phyloP scores from a whole-genome alignment of 2,113 vertebrate genomes.

The Alethe castanea region DNA sequence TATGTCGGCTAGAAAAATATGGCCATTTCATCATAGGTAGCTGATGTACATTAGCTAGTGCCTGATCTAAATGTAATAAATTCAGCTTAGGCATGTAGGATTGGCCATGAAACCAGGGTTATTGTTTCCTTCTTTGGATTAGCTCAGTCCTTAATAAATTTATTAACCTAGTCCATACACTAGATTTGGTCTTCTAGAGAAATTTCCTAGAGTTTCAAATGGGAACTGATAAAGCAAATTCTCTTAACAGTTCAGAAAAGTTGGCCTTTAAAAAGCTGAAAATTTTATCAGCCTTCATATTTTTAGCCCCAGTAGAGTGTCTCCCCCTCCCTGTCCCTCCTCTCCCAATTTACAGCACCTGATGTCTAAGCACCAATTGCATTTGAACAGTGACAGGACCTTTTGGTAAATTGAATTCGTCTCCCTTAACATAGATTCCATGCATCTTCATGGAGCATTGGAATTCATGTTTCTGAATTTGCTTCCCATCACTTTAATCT shows the following conservation, averaged over 20 bases:
- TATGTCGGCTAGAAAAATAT: not conserved
- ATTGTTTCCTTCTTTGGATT: not conserved
- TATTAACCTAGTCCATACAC: not conserved
- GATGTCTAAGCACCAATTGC: not conserved
- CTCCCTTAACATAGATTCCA: not conserved
- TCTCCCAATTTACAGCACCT: accelerated
- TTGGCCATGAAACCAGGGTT: not conserved
- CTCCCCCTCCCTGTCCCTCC: not conserved
- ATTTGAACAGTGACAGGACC: not conserved
- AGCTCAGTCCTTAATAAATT: not conserved
- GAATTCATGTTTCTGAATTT: not conserved
- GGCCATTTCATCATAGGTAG: not conserved
- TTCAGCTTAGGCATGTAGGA: not conserved
- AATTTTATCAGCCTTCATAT: not conserved
- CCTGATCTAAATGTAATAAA: not conserved
- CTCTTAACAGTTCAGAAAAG: not conserved
- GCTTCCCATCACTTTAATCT: not conserved
- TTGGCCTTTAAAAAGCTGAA: not conserved
- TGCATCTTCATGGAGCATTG: not conserved
- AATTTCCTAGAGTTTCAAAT: not conserved
- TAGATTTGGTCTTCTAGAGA: not conserved
- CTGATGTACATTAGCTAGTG: not conserved
- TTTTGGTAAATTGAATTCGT: not conserved
- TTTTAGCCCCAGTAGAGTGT: not conserved
- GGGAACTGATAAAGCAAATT: not conserved